Evolutionary conservation across 2,797 vertebrate genomes (phyloP).

Genomic region (Sus cebifrons): DNA sequence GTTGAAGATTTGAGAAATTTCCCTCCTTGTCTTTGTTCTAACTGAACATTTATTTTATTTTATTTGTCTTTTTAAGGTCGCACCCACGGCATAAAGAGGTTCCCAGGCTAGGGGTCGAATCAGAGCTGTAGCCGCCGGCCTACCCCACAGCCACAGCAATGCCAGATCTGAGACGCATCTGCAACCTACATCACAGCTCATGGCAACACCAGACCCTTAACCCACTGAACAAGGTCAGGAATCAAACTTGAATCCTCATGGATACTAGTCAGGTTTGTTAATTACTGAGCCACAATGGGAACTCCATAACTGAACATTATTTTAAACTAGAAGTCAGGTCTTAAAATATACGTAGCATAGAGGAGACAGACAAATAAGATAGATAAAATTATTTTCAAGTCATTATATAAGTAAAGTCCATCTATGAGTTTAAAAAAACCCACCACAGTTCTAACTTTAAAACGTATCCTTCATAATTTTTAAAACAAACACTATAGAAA

Average conservation of each 20-base stretch:
- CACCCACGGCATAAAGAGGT: too few species aligned
- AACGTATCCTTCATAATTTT: background rate
- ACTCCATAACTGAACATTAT: background rate
- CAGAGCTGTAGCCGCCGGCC: too few species aligned
- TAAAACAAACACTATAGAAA: background rate
- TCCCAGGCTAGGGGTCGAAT: too few species aligned
- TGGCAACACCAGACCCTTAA: too few species aligned
- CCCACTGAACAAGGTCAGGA: too few species aligned
- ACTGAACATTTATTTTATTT: background rate
- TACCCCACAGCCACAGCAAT: too few species aligned
- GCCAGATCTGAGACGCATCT: too few species aligned
- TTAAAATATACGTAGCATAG: conserved; percentile 24
- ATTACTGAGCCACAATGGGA: too few species aligned
- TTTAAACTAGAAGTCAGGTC: conserved; percentile 14
- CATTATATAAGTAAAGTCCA: background rate
- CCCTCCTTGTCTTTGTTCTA: background rate
- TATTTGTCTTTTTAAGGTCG: too few species aligned
- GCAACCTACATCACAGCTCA: too few species aligned
- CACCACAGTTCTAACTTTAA: background rate
- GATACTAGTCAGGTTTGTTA: too few species aligned
- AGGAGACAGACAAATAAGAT: background rate
- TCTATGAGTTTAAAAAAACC: background rate
- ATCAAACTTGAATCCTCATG: too few species aligned
- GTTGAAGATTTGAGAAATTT: background rate
- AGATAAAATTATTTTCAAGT: conserved; percentile 14